Base-by-base conservation (phyloP, 2,797 vertebrate species). In the Somateria mollissima region DNA sequence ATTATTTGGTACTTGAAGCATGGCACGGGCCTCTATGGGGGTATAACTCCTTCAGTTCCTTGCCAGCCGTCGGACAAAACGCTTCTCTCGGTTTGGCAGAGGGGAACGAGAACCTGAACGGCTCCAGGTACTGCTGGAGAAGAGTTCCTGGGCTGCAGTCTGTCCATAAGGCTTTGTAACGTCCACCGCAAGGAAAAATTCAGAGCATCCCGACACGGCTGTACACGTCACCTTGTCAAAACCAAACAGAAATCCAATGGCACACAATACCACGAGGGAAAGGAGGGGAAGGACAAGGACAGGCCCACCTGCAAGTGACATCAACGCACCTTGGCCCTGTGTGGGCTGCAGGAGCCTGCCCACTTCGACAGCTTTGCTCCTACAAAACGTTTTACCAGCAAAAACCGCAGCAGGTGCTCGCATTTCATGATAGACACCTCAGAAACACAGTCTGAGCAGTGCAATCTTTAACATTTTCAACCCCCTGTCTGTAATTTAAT, bases 81-180 rank as follows among this genome's bases (percentile, higher is more conserved):
- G 58, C 54, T 61, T 91, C 84, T 89, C 92, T 89, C 87, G 49
- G 86, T 37, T 90, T 87, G 78, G 81, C 92, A 86, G 92, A 94
- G 97, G 79, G 92, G 82, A 97, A 92, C 87, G 87, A 96, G 85
- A 93, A 41, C 80, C 92, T 72, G 91, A 93, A 91, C 79, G 89
- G 90, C 82, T 90, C 69, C 67, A 17, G 93, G 95, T 86, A 92
- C 86, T 30, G 70, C 84, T 80, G 11, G 87, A 90, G 51, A 53
- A 93, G 87, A 94, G 89, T 94, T 84, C 60, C 25, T 25, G 83
- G 86, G 77, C 64, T 4, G 9, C 94, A 90, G 71, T 73, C 94
- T 86, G 3, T 84, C 76, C 93, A 53, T 25, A 70, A 71, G 47
- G 12, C 11, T 69, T 15, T 45, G 37, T 3, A 13, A 45, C 28